Evolutionary conservation across 53 echinoderm and acorn worm species (phyloP).

Genomic region (Holothuria scabra): DNA sequence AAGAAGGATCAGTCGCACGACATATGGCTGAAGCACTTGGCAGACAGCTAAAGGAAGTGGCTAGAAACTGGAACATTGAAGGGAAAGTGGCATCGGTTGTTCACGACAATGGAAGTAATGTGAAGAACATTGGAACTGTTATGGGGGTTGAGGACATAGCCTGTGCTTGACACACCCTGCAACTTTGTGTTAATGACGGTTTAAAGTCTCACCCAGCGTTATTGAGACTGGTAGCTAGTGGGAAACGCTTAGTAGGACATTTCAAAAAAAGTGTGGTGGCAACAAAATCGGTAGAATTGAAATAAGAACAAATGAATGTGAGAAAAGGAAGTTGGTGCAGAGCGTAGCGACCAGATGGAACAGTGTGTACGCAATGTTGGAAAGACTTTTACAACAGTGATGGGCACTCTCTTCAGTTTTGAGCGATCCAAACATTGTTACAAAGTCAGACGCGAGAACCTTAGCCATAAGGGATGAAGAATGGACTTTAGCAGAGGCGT

Average conservation of each 20-base stretch:
- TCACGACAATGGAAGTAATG: neutral
- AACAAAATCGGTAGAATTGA: neutral
- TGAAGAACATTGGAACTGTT: neutral
- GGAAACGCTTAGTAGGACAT: neutral
- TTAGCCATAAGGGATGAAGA: neutral
- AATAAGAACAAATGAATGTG: neutral
- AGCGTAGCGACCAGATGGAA: neutral
- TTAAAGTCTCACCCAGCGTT: neutral
- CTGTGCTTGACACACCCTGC: neutral
- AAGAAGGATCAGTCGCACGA: neutral
- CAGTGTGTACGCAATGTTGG: neutral
- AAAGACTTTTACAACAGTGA: neutral
- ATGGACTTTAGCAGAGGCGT: too few species aligned
- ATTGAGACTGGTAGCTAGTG: neutral
- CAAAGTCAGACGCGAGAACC: neutral
- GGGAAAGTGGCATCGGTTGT: constrained; percentile 47
- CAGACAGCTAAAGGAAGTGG: constrained; percentile 33
- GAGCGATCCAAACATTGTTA: neutral
- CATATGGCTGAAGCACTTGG: constrained; percentile 22
- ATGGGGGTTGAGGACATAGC: neutral
- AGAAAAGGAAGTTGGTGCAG: neutral
- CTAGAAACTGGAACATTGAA: constrained; percentile 28
- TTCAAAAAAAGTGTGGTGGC: neutral
- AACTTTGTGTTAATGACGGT: neutral
- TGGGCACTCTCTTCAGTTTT: neutral